Percentiles rank a stretch among this genome's conserved stretches.
These are phyloP conservation scores for Drosophila lutescens DNA, from an alignment of 2,888 invertebrate species.

Conservation along the genomic window DNA sequence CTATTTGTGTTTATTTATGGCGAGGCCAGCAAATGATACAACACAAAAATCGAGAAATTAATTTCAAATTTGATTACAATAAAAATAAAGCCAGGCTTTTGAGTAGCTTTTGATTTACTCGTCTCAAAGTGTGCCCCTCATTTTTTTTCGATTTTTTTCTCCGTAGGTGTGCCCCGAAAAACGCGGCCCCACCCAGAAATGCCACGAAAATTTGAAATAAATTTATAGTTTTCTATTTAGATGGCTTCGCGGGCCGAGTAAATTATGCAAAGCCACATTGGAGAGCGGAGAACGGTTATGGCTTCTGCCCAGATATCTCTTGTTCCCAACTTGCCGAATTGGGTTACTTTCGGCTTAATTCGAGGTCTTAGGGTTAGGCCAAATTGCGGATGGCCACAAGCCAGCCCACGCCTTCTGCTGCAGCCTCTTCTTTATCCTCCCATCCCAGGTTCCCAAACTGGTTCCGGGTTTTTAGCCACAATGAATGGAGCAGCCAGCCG, in stretches of 20 bases:
- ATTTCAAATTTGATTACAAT: constrained; percentile 78
- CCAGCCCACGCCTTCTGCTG: constrained; percentile 64
- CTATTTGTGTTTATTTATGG: constrained; percentile 71
- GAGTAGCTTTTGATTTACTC: constrained; percentile 67
- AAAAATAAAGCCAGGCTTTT: constrained; percentile 66
- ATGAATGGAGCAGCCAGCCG: constrained; percentile 36
- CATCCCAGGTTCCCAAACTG: constrained; percentile 47
- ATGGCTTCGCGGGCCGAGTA: constrained; percentile 40
- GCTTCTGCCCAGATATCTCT: constrained; percentile 25
- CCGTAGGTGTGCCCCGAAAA: constrained; percentile 34
- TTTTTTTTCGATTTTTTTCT: background rate
- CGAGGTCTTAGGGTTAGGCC: constrained; percentile 70
- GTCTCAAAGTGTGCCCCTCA: constrained; percentile 21
- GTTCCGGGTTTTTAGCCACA: constrained; percentile 47
- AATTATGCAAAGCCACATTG: constrained; percentile 61
- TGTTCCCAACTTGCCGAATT: constrained; percentile 62
- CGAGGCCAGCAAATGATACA: constrained; percentile 46
- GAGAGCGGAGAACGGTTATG: constrained; percentile 28
- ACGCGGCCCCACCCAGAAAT: constrained; percentile 33
- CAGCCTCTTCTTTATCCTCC: constrained; percentile 1
- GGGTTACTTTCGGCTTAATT: constrained; percentile 79
- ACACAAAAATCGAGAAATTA: constrained; percentile 64
- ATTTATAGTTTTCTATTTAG: constrained; percentile 71
- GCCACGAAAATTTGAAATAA: constrained; percentile 46
- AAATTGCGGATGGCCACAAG: constrained; percentile 47